Evolutionary conservation across 2,113 vertebrate species (phyloP).

Genomic region (Aegypius monachus): DNA sequence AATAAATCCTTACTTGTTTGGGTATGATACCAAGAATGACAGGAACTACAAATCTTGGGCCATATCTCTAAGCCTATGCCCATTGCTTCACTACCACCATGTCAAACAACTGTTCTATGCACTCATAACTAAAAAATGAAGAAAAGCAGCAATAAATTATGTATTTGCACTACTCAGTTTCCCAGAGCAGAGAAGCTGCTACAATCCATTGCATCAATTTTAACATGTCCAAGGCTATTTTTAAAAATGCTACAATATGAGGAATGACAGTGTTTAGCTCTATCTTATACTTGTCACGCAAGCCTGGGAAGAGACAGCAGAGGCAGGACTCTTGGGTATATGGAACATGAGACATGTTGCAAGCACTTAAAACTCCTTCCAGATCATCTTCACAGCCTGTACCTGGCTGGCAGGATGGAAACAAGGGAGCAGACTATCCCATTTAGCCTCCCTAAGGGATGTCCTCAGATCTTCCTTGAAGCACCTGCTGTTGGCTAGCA

Average conservation of each 20-base stretch:
- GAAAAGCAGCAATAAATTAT: neutral
- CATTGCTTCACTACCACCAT: neutral
- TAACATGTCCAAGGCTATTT: neutral
- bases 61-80: neutral
- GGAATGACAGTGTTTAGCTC: neutral
- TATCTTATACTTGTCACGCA: neutral
- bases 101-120: rapidly evolving
- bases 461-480: neutral
- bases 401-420: neutral
- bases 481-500: neutral
- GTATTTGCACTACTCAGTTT: neutral
- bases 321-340: neutral
- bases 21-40: neutral
- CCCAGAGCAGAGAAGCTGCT: neutral
- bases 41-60: neutral
- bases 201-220: neutral
- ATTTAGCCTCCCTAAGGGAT: neutral
- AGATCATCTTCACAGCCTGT: neutral
- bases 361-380: neutral
- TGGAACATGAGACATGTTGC: neutral
- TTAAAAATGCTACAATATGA: neutral
- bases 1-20: neutral
- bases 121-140: neutral
- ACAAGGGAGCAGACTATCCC: neutral
- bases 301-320: neutral